Evolutionary conservation across 2,797 vertebrate genomes (phyloP), one percentile per base, ranked within the genome.

Genomic region (Clarias fuscus): DNA sequence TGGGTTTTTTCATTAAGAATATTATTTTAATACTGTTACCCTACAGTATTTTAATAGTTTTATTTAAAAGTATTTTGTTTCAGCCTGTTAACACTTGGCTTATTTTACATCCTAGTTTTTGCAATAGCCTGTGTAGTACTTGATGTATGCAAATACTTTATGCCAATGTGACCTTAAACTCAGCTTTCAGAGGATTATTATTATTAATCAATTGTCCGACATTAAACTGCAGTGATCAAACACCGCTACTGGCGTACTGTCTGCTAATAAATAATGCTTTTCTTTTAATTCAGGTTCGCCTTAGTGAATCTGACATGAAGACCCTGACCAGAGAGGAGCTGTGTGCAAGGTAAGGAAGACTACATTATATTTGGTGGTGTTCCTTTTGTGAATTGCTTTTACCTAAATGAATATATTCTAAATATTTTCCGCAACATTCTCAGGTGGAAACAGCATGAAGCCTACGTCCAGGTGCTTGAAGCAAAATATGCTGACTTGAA

Each of bases 361-460:
- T 67, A 86, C 33, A 58, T 40, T 7, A 4, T 53, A 18, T 65
- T 67, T 20, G 2, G 43, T 73, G 14, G 24, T 71, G 33, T 90
- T 77, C 72, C 43, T 62, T 62, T 72, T 4, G 0, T 59, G 18
- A 59, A 81, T 82, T 58, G 8, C 5, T 65, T 59, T 15, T 6
- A 62, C 7, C 3, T 64, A 37, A 48, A 24, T 33, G 22, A 43
- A 62, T 62, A 8, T 82, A 8, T 75, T 40, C 18, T 33, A 62
- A 56, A 37, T 30, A 17, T 18, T 56, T 48, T 0, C 24, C 22
- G 59, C 7, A 17, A 24, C 11, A 27, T 30, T 84, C 79, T 71
- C 93, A 99, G 98, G 93, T 99, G 98, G 98, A 99, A 99, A 89
- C 98, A 99, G 30, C 98, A 99, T 91, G 98, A 99, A 94, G 94